phyloP scores from a whole-genome alignment of 2,888 invertebrate species.

The Drosophila multiciliata region DNA sequence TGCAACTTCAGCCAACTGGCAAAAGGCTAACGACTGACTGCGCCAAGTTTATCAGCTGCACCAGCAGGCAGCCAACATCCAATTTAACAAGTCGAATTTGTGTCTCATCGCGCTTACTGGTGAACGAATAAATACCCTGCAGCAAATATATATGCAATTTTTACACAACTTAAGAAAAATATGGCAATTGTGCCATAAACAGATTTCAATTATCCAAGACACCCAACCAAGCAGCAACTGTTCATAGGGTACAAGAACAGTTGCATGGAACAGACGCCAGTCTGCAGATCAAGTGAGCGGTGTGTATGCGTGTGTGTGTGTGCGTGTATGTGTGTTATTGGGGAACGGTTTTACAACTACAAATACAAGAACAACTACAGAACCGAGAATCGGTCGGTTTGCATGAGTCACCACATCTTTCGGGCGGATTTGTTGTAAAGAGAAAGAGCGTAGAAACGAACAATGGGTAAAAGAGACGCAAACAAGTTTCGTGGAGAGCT shows the following conservation, averaged over 20 bases:
- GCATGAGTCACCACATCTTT: constrained; percentile 58
- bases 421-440: constrained; percentile 50
- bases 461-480: constrained; percentile 64
- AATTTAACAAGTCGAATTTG: constrained; percentile 38
- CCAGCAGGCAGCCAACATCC: constrained; percentile 53
- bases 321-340: constrained; percentile 9
- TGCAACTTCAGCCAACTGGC: constrained; percentile 60
- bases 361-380: constrained; percentile 11
- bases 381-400: constrained; percentile 36
- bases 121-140: neutral
- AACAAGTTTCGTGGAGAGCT: constrained; percentile 61
- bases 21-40: constrained; percentile 61
- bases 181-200: neutral
- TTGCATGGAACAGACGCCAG: constrained; percentile 53
- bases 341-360: constrained; percentile 52
- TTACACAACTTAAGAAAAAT: neutral
- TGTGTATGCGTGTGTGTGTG: constrained; percentile 17
- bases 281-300: constrained; percentile 43
- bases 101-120: neutral
- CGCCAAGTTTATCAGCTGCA: constrained; percentile 65
- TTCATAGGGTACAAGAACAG: constrained; percentile 33
- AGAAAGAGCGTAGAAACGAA: constrained; percentile 62
- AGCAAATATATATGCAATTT: neutral
- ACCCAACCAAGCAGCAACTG: constrained; percentile 1
- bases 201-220: neutral